phyloP scores from a whole-genome alignment of 1,140 invertebrate genomes.

The Drosophila bifasciata region DNA sequence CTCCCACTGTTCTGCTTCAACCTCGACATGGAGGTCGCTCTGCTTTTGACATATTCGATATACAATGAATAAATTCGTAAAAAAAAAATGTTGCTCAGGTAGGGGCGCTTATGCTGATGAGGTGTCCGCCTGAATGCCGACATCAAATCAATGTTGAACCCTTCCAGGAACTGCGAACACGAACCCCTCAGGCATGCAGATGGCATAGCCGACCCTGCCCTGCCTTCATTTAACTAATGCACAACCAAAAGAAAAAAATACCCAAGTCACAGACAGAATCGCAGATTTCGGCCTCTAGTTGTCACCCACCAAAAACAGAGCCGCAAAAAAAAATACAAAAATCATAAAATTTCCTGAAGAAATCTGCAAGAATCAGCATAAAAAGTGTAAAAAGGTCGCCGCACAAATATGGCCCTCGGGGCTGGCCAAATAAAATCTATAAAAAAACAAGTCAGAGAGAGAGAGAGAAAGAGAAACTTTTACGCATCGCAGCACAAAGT shows the following conservation, averaged over 20 bases:
- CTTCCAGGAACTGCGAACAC: constrained; percentile 36
- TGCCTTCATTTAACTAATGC: constrained; percentile 60
- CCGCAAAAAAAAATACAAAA: constrained; percentile 21
- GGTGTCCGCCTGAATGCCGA: constrained; percentile 18
- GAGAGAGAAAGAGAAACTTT: constrained; percentile 49
- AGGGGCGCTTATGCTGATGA: constrained; percentile 46
- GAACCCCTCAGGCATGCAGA: constrained; percentile 26
- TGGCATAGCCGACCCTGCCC: constrained; percentile 39
- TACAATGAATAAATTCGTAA: constrained; percentile 32
- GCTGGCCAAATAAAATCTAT: constrained; percentile 49
- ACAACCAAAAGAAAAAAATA: constrained; percentile 6
- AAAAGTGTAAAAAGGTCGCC: constrained; percentile 60
- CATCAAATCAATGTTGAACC: constrained; percentile 59
- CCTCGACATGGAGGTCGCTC: constrained; percentile 17
- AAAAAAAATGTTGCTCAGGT: constrained; percentile 59
- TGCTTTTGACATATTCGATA: constrained; percentile 52
- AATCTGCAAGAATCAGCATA: constrained; percentile 62
- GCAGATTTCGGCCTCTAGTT: constrained; percentile 44
- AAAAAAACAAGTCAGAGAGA: constrained; percentile 23
- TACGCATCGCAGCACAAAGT: constrained; percentile 72
- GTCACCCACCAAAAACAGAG: constrained; percentile 43
- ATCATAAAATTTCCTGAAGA: constrained; percentile 36
- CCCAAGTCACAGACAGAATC: constrained; percentile 6
- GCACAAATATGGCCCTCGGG: constrained; percentile 49
- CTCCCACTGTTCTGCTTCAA: not conserved